Evolutionary conservation across 2,888 invertebrate species (phyloP).

Genomic region (Enchytraeus crypticus): DNA sequence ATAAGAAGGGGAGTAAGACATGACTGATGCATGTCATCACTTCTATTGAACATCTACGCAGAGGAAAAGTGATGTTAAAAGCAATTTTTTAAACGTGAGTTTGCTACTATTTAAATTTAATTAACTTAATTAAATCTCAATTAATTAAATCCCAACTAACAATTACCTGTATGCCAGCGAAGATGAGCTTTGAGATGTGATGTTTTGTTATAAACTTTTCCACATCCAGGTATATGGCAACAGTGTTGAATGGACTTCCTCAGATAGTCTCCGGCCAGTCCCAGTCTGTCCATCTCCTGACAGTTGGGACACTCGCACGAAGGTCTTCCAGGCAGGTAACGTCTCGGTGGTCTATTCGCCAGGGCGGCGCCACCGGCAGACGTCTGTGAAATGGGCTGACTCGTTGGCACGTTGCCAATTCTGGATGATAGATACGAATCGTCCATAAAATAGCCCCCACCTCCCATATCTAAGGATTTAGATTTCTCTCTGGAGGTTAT

Average conservation of each 20-base stretch:
- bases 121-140: slow-evolving; percentile 91
- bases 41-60: no score
- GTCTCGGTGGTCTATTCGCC: slow-evolving; percentile 16
- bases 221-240: slow-evolving; percentile 48
- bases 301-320: slow-evolving; percentile 99
- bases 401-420: neutral
- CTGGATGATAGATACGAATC: neutral
- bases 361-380: neutral
- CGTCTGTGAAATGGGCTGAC: neutral
- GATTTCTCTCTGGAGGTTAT: no score
- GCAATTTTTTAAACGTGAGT: no score
- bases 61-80: no score
- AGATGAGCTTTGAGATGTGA: slow-evolving; percentile 96
- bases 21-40: no score
- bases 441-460: slow-evolving; percentile 14
- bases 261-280: slow-evolving; percentile 64
- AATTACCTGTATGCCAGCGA: slow-evolving; percentile 94
- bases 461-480: no score
- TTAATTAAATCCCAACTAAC: slow-evolving; percentile 96
- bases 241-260: slow-evolving; percentile 45
- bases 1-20: no score
- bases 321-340: slow-evolving; percentile 83
- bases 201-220: slow-evolving; percentile 75
- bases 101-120: no score
- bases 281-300: slow-evolving; percentile 80